Conservation (phyloP, 2,113 vertebrate species). For the Solea solea region DNA sequence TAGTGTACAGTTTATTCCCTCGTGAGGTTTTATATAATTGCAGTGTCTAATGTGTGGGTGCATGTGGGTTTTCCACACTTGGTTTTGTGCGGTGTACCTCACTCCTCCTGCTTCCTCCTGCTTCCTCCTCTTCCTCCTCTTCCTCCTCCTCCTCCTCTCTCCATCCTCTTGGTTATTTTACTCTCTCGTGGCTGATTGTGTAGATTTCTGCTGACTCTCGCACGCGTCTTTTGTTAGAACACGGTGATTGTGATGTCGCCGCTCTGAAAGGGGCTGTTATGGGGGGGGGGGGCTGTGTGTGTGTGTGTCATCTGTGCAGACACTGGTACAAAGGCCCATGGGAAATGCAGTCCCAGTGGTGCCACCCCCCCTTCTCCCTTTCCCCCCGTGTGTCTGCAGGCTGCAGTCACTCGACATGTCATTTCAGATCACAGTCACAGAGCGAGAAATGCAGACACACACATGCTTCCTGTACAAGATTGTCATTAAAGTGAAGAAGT, state of each 20-base stretch:
- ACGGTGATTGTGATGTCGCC: conserved; percentile 9
- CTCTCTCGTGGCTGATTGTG: conserved; percentile 13
- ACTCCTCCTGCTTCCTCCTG: conserved; percentile 3
- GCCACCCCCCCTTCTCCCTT: conserved; percentile 2
- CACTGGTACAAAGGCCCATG: conserved; percentile 61
- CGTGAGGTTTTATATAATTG: conserved; percentile 52
- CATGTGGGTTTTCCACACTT: conserved; percentile 11
- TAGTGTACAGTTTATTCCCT: conserved; percentile 3
- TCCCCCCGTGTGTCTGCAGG: conserved; percentile 42
- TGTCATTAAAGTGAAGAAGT: no score
- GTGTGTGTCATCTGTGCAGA: conserved; percentile 67
- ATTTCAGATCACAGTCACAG: conserved; percentile 49
- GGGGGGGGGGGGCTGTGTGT: conserved; percentile 16
- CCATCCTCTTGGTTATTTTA: neutral
- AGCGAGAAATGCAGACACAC: neutral
- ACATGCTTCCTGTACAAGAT: neutral
- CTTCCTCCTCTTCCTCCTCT: neutral
- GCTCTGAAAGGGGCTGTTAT: conserved; percentile 35
- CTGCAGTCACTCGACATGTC: conserved; percentile 63
- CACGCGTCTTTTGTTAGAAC: neutral
- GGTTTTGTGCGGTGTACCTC: neutral
- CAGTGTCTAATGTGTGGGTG: conserved; percentile 6
- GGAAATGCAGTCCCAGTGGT: conserved; percentile 65
- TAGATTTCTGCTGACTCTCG: conserved; percentile 34
- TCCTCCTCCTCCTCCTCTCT: neutral